Conservation (phyloP, 1,140 invertebrate species). For the Hyles vespertilio region DNA sequence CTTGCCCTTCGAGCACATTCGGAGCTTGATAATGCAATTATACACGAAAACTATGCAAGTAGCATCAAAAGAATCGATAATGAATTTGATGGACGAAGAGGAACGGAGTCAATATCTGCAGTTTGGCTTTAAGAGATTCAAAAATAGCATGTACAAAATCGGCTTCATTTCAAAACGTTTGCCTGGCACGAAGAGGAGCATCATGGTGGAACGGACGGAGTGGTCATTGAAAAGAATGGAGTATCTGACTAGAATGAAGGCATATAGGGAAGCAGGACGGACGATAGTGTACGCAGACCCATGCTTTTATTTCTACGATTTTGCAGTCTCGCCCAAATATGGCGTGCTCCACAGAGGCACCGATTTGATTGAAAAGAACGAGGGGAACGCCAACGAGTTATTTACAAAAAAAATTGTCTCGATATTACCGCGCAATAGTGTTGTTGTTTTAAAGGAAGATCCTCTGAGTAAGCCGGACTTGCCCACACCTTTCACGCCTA, state of each 20-base stretch:
- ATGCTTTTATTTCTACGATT: no score
- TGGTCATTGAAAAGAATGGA: slow-evolving; percentile 5
- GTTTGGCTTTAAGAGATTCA: neutral
- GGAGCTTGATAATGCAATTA: neutral
- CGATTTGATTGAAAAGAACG: no score
- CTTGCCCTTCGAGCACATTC: neutral
- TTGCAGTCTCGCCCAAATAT: no score
- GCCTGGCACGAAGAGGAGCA: slow-evolving; percentile 2
- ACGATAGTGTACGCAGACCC: neutral
- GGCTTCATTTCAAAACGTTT: slow-evolving; percentile 11
- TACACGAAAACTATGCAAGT: neutral
- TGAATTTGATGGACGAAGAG: neutral
- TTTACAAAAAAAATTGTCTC: no score
- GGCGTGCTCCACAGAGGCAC: no score
- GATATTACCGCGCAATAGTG: no score
- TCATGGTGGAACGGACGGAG: slow-evolving; percentile 5
- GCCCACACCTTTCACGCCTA: neutral
- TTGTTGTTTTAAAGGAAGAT: no score
- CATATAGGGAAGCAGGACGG: slow-evolving; percentile 3
- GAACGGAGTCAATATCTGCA: neutral
- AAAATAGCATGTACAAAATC: neutral
- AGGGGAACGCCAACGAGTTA: no score
- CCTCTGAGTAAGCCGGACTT: no score
- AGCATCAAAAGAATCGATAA: neutral
- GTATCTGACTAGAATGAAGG: slow-evolving; percentile 7